Conservation (phyloP, 2,113 vertebrate genomes). For the Ursus arctos region DNA sequence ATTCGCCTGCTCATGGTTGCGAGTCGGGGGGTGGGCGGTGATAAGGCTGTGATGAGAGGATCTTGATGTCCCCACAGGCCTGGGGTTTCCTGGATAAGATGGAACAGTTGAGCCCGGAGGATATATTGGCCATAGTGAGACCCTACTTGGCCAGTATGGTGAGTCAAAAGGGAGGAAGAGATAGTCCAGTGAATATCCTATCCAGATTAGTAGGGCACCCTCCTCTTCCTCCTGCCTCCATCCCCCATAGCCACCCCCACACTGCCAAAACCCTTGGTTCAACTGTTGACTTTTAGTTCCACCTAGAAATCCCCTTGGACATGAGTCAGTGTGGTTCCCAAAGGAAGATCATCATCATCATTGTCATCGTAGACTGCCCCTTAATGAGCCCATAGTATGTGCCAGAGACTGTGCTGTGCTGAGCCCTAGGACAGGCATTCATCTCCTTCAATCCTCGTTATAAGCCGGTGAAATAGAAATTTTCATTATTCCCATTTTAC, state of each 20-base stretch:
- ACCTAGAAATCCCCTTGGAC: not conserved
- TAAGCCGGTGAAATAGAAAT: not conserved
- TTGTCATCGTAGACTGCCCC: not conserved
- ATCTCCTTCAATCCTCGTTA: not conserved
- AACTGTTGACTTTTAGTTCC: not conserved
- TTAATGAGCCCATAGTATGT: not conserved
- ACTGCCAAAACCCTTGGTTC: not conserved
- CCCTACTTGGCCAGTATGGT: not conserved
- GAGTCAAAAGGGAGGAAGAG: slow-evolving; percentile 12
- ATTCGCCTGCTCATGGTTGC: not conserved
- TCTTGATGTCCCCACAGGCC: not conserved
- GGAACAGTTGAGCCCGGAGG: not conserved
- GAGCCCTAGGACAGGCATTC: not conserved
- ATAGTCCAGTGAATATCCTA: not conserved
- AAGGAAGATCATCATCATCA: not conserved
- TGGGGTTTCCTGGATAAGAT: not conserved
- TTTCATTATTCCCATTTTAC: not conserved
- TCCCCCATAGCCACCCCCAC: not conserved
- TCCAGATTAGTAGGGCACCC: not conserved
- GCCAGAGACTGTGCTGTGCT: not conserved
- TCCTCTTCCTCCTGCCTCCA: not conserved
- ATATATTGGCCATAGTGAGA: not conserved
- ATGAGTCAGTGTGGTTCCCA: not conserved
- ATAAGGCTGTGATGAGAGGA: not conserved
- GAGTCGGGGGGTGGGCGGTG: not conserved